Evolutionary conservation across 2,888 invertebrate species (phyloP), one percentile per base, ranked within the genome.

Genomic region (Drosophila rellima): DNA sequence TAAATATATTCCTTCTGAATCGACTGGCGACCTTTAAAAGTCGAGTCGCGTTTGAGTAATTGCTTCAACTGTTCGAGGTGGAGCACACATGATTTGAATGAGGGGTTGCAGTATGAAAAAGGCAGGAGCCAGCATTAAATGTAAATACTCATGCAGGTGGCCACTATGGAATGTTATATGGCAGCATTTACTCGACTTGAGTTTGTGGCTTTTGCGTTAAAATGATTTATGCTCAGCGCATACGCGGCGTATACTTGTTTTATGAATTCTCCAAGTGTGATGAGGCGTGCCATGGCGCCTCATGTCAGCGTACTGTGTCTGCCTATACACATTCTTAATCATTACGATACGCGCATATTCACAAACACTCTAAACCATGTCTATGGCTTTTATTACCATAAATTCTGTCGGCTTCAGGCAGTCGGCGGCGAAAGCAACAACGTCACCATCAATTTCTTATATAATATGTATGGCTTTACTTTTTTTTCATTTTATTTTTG

Each of bases 351-450:
- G 35, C 23, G 35, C 44, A 39, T 23, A 48, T 40, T 52, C 6
- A 40, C 33, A 45, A 23, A 26, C 39, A 42, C 59, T 54, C 51
- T 42, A 57, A 48, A 66, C 59, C 66, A 78, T 63, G 70, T 88
- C 88, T 83, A 63, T 56, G 48, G 62, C 65, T 80, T 86, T 83
- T 86, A 86, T 88, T 82, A 80, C 67, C 83, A 83, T 86, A 80
- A 88, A 88, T 88, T 80, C 75, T 55, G 74, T 51, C 50, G 77
- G 65, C 57, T 80, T 70, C 52, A 50, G 50, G 40, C 55, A 44
- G 65, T 56, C 74, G 50, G 26, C 59, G 57, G 74, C 50, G 57
- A 33, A 31, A 55, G 52, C 61, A 44, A 74, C 62, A 69, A 37
- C 69, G 57, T 61, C 60, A 63, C 63, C 75, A 78, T 69, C 74